A percentile compares a stretch with the other conserved stretches of the same genome.
These are phyloP conservation scores for Smittia sp. DNA, from an alignment of 2,888 invertebrate genomes.

Conservation along the genomic window DNA sequence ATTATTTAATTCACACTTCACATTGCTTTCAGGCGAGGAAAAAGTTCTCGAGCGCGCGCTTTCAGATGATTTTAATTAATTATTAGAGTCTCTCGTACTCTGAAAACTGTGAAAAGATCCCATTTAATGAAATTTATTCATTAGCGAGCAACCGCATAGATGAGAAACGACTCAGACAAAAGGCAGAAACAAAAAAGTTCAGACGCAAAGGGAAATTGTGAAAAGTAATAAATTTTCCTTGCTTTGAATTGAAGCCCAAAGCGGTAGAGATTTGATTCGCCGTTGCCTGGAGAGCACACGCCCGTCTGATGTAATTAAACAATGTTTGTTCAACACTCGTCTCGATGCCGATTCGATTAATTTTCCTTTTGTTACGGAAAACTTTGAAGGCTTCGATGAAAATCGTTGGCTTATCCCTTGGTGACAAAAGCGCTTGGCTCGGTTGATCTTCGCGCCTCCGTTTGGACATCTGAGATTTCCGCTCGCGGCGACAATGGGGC, in stretches of 20 bases:
- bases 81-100: neutral
- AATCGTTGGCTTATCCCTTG: neutral
- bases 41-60: neutral
- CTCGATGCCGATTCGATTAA: neutral
- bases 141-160: neutral
- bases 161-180: neutral
- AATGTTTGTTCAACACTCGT: neutral
- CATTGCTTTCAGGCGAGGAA: neutral
- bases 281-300: neutral
- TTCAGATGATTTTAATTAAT: neutral
- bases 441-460: slow-evolving; percentile 7
- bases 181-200: neutral
- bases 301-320: no score
- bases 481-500: neutral
- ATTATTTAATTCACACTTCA: slow-evolving; percentile 36
- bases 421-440: neutral
- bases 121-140: slow-evolving; percentile 7
- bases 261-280: neutral
- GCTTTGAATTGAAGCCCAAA: neutral
- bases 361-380: neutral
- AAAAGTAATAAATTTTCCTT: neutral
- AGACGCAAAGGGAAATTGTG: neutral
- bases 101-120: neutral
- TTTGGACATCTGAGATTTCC: neutral
- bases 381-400: neutral